Conservation (phyloP, 2,888 invertebrate genomes). For the Harmothoe impar region DNA sequence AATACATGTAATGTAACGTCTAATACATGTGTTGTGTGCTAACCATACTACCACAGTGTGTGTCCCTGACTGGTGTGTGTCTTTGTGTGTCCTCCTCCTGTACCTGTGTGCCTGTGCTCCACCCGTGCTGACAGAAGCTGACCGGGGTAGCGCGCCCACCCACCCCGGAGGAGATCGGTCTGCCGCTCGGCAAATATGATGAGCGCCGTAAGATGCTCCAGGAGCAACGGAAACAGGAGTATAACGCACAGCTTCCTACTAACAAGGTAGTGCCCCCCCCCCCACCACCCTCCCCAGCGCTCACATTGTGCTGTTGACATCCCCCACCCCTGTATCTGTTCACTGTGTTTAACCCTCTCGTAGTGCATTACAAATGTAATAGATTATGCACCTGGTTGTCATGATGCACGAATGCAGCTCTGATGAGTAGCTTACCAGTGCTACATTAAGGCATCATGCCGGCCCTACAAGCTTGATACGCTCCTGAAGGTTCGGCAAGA, state of each 20-base stretch:
- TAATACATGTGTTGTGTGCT: no score
- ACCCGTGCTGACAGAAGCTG: background rate
- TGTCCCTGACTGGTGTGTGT: background rate
- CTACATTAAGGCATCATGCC: no score
- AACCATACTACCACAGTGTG: background rate
- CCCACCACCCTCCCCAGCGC: no score
- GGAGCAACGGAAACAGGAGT: constrained; percentile 77
- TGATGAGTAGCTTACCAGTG: no score
- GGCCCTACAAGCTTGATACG: no score
- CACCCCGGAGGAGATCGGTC: constrained; percentile 60
- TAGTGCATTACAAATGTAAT: no score
- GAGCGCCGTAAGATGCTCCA: constrained; percentile 73
- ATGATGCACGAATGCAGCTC: no score
- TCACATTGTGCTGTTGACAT: background rate
- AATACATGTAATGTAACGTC: no score
- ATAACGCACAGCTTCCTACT: constrained; percentile 70
- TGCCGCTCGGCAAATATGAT: constrained; percentile 75
- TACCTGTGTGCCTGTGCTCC: background rate
- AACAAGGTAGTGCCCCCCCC: background rate
- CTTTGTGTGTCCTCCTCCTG: background rate
- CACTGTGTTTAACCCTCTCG: background rate
- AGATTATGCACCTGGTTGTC: no score
- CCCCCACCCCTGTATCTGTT: background rate
- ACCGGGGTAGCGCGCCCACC: background rate
- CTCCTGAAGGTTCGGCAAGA: no score